These are phyloP conservation scores for Ptilorrhoa leucosticta DNA, from an alignment of 2,113 vertebrate genomes.

Conservation along the genomic window DNA sequence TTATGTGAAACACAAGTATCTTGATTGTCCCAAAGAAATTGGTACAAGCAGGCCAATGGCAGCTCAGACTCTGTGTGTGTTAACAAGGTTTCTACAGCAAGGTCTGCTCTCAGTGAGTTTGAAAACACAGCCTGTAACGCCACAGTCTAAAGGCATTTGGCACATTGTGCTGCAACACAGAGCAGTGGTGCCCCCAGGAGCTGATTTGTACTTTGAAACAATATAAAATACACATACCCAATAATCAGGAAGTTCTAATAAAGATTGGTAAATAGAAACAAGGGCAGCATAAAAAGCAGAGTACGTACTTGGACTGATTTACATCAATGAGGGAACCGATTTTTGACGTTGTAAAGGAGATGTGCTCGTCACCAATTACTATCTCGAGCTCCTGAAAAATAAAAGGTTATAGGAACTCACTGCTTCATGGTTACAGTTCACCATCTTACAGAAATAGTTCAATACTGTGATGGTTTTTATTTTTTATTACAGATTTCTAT, in stretches of 20 bases:
- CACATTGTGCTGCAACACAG: no score
- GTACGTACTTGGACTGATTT: constrained; percentile 96
- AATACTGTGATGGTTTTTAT: not conserved
- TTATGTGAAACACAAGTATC: not conserved
- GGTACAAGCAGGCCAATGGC: not conserved
- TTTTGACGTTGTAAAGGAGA: constrained; percentile 99
- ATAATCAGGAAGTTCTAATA: not conserved
- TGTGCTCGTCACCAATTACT: constrained; percentile 98
- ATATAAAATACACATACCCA: not conserved
- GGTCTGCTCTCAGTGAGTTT: not conserved
- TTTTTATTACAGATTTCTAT: not conserved
- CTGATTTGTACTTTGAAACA: not conserved
- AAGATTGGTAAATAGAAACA: accelerated
- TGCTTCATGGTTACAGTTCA: not conserved
- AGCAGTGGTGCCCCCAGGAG: not conserved
- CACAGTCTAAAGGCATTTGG: not conserved
- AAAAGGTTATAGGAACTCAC: not conserved
- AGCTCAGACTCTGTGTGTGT: not conserved
- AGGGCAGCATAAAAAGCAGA: not conserved
- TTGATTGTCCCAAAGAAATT: not conserved
- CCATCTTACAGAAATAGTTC: not conserved
- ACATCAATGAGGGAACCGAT: constrained; percentile 98
- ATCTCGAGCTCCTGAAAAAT: constrained; percentile 91
- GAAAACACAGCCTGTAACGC: accelerated
- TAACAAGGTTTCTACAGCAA: not conserved